Percentiles rank a stretch among this genome's conserved stretches.
Conservation (phyloP, 2,888 invertebrate genomes). For the Lacanobia wlatinum region DNA sequence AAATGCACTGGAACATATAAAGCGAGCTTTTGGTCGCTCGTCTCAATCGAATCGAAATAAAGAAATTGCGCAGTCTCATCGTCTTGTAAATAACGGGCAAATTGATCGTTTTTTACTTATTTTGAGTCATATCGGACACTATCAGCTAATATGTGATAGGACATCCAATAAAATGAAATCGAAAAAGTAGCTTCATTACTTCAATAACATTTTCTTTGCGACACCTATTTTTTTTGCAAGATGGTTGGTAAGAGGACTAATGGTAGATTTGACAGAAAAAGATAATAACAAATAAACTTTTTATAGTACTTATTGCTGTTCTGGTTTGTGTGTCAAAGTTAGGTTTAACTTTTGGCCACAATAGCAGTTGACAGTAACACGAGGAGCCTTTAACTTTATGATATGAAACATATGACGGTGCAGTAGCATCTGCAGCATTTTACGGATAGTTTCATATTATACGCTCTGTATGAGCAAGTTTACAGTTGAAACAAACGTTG, state of each 20-base stretch:
- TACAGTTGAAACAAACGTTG: slow-evolving; percentile 43
- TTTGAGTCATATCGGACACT: slow-evolving; percentile 75
- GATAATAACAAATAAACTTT: background rate
- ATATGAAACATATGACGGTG: slow-evolving; percentile 68
- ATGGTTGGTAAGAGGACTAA: background rate
- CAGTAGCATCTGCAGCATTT: slow-evolving; percentile 64
- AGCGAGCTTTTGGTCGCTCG: slow-evolving; percentile 65
- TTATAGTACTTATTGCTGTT: background rate
- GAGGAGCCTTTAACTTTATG: slow-evolving; percentile 66
- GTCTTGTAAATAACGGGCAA: slow-evolving; percentile 80
- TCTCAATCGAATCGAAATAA: slow-evolving; percentile 79
- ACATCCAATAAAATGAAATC: slow-evolving; percentile 79
- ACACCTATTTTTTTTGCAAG: background rate
- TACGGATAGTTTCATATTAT: slow-evolving; percentile 66
- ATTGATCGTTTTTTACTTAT: slow-evolving; percentile 77
- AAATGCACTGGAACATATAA: slow-evolving; percentile 73
- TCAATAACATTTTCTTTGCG: slow-evolving; percentile 27
- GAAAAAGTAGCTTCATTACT: slow-evolving; percentile 72
- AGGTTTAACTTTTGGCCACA: slow-evolving; percentile 34
- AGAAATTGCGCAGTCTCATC: slow-evolving; percentile 81
- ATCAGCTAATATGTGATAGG: slow-evolving; percentile 71
- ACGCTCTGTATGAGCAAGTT: slow-evolving; percentile 47
- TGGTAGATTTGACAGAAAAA: background rate
- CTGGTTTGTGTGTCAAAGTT: slow-evolving; percentile 4
- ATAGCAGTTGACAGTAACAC: slow-evolving; percentile 55